Evolutionary conservation across 2,888 invertebrate species (phyloP).

Genomic region (Therioaphis trifolii): DNA sequence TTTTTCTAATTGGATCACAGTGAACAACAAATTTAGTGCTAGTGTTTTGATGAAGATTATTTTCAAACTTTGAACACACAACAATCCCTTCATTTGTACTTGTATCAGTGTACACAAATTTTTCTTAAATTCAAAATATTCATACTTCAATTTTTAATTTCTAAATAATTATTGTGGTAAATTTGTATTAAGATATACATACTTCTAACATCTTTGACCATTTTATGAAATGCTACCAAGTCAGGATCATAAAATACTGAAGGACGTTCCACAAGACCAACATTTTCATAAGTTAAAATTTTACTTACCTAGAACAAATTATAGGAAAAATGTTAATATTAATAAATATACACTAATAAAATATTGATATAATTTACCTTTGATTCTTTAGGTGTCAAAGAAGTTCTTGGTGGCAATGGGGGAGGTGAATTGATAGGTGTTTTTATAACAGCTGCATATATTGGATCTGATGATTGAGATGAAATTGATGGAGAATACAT

Average conservation of each 20-base stretch:
- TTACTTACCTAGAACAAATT: slow-evolving; percentile 48
- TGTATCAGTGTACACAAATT: slow-evolving; percentile 80
- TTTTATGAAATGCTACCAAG: slow-evolving; percentile 82
- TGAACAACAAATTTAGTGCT: slow-evolving; percentile 91
- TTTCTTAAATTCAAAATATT: slow-evolving; percentile 71
- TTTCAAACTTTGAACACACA: slow-evolving; percentile 86
- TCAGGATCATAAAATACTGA: slow-evolving; percentile 78
- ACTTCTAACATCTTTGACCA: slow-evolving; percentile 85
- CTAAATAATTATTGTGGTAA: slow-evolving; percentile 38
- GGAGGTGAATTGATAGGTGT: slow-evolving; percentile 65
- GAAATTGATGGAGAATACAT: slow-evolving; percentile 76
- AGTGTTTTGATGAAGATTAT: slow-evolving; percentile 80
- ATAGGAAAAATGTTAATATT: slow-evolving; percentile 32
- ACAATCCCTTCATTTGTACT: slow-evolving; percentile 89
- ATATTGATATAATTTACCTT: slow-evolving; percentile 46
- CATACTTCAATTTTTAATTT: slow-evolving; percentile 38
- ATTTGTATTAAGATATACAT: slow-evolving; percentile 68
- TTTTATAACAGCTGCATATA: slow-evolving; percentile 77
- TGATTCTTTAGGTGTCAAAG: slow-evolving; percentile 53
- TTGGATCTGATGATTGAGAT: slow-evolving; percentile 75
- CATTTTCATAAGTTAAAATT: slow-evolving; percentile 65
- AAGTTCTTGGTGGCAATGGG: slow-evolving; percentile 63
- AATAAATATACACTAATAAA: slow-evolving; percentile 31
- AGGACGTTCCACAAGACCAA: slow-evolving; percentile 72
- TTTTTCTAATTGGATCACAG: slow-evolving; percentile 69